Evolutionary conservation across 2,888 invertebrate genomes (phyloP), one percentile per base, ranked within the genome.

Genomic region (Drosophila mimetica): DNA sequence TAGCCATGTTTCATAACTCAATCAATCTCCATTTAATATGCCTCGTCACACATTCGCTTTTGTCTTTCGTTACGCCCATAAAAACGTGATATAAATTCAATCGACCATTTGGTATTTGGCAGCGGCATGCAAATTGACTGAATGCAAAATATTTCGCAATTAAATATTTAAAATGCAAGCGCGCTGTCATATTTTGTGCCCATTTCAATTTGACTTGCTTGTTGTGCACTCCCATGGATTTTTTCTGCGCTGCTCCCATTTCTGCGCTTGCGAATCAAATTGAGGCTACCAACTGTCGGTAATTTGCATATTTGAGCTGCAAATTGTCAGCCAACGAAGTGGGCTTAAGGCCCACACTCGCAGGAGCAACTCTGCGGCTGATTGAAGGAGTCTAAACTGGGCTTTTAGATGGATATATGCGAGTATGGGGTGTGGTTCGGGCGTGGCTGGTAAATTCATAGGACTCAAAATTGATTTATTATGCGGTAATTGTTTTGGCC

Each of bases 401-500:
- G 36, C 20, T 50, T 25, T 37, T 18, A 47, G 41, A 54, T 61
- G 71, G 75, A 71, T 28, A 25, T 44, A n/a, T 37, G 76, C 65
- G 58, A 41, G 59, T 65, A 70, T 57, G 22, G 6, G 4, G 44
- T 37, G 22, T 32, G 39, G 44, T 46, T 46, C 54, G 53, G 73
- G 69, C 63, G 76, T 71, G 55, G 64, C 74, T 81, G 74, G 84
- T 74, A 71, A 86, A 85, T 85, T 83, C 79, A 78, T 80, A 74
- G 75, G 77, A 75, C 86, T 83, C 83, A 71, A 81, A 88, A 81
- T 89, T 89, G 88, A 89, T 89, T 89, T 89, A 89, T 89, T 89
- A 89, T 89, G 89, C 89, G 79, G 88, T 89, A 89, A 89, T 89
- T 89, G 89, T 88, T 89, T 86, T 89, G 89, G 77, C 82, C 88